Evolutionary conservation across 2,888 invertebrate genomes (phyloP), one percentile per base, ranked within the genome.

Genomic region (Nomada ruficornis): DNA sequence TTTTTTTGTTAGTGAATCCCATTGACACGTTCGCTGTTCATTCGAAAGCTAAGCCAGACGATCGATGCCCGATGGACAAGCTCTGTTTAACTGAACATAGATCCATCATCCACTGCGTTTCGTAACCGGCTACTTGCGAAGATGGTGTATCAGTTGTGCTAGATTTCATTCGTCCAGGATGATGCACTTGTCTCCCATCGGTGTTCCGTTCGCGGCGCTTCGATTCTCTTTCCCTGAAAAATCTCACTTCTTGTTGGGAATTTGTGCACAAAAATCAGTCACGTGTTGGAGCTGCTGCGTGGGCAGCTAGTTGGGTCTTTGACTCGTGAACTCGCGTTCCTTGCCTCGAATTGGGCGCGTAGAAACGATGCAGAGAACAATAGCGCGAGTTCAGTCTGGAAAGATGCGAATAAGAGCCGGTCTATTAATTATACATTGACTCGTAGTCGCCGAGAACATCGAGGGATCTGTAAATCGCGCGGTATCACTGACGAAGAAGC

Each of bases 261-360:
- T 68, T 44, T 57, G 7, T 42, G 15, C 18, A 59, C 59, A 47
- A 50, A 50, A 59, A 13, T 18, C 7, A 50, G 10, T 71, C 78
- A 78, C 65, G 60, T 68, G 85, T 26, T 64, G 59, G 62, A 63
- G 55, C 36, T 29, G 20, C 29, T 20, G 85, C 70, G 77, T 77
- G 55, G 79, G 69, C 70, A 64, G 57, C 44, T 20, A 26, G 55
- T 54, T 75, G 52, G 87, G 86, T 77, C 85, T 87, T 88, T 87
- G 88, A 88, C 86, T 83, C 77, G 69, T 65, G 29, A 47, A 59
- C 55, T 72, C 23, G 52, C 57, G 64, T 71, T 71, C 57, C 44
- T 60, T 52, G 29, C 20, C 18, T 13, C 20, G 55, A 80, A 77
- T 65, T 63, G 75, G 42, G 29, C 29, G 36, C 18, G 44, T 73